Base-by-base conservation (phyloP, 2,888 invertebrate genomes). In the Trisateles emortualis region DNA sequence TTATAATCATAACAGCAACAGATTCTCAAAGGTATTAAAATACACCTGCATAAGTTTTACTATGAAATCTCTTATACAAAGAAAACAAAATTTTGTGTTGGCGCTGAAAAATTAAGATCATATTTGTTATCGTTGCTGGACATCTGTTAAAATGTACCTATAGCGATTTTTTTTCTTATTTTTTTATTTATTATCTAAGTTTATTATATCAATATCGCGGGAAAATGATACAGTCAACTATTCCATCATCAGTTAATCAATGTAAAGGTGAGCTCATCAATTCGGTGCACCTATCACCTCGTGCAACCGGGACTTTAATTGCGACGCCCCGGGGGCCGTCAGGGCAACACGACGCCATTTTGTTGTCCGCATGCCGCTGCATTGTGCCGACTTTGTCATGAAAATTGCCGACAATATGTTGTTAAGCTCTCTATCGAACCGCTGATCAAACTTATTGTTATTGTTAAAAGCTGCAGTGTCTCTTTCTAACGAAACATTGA, bases 261-360 rank as follows among this genome's bases (percentile, higher is more conserved):
- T 61, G 67, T 58, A 49, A 64, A 64, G 56, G 58, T 60, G 66
- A 76, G 68, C 73, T 76, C 78, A 78, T 79, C 79, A 77, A 75
- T 67, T 68, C 64, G 73, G 77, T 78, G 74, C 78, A 81, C 79
- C 77, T 83, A 81, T 82, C 85, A 84, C 79, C 81, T 78, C 72
- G 65, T 75, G 78, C 74, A 76, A 76, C 75, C 76, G 73, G 83
- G 79, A 80, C 81, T 85, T 84, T 89, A 87, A 89, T 88, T 88
- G 84, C 87, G 81, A 78, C 83, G 88, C 90, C 85, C 82, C 87
- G 78, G 89, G 88, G 86, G 83, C 84, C 84, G 78, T 69, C 78
- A 78, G 83, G 72, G 78, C 82, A 78, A 87, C 88, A 85, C 86
- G 87, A 85, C 81, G 76, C 81, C 81, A 78, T 85, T 65, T 84